Base-by-base conservation (phyloP, 2,113 vertebrate species). In the Sebastes schlegelii region DNA sequence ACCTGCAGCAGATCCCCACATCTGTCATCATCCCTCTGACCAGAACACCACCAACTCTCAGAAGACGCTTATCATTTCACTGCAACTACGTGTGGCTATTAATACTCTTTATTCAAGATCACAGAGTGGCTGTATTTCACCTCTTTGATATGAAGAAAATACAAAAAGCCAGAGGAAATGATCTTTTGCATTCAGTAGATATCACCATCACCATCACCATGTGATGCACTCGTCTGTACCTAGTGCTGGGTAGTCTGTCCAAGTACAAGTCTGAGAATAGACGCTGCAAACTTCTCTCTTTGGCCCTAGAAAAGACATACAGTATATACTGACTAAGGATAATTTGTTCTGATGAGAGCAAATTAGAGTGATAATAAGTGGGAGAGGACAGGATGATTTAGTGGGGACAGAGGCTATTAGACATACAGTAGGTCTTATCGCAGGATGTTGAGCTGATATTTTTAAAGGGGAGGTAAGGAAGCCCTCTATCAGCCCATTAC, bases 331-430 rank as follows among this genome's bases (percentile, higher is more conserved):
- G 8, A 10, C 14, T 23, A 8, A 49, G n/a, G 6, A 4, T 8
- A 23, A 1, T 9, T 60, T 52, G 14, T 81, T 60, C 26, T 42
- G 43, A 58, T 26, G 46, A 52, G 52, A 34, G 69, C 23, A 40
- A 80, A 58, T 74, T 74, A 65, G 70, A 74, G 21, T 6, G 62
- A 65, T 48, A 52, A 17, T 48, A 74, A 43, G 74, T 71, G 23
- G 43, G 73, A 63, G 57, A 61, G 64, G 4, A 46, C 8, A 54
- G 54, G 19, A 52, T 46, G 82, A 73, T 60, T 78, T 45, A 60
- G 60, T n/a, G 43, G 60, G 51, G 72, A 61, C 54, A 23, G 34
- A 66, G 45, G 45, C 62, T 54, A 46, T 73, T 62, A 62, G 68
- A 77, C 61, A 42, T 48, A 34, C 34, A 46, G 51, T 77, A 43